These are phyloP conservation scores for Acleris laterana DNA, from an alignment of 2,888 invertebrate species.

Conservation along the genomic window DNA sequence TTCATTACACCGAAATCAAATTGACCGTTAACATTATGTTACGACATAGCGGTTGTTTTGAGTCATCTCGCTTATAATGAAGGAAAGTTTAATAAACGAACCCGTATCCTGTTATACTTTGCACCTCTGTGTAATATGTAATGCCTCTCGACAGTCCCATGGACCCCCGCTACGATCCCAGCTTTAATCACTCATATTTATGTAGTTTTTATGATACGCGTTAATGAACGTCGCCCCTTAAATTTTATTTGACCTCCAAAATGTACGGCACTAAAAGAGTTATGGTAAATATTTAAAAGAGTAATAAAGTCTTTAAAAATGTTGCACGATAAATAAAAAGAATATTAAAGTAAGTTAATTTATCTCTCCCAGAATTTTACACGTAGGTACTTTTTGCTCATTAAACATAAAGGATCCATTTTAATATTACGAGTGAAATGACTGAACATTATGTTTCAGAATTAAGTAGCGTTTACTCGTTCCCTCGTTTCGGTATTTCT, in stretches of 20 bases:
- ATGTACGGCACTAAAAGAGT: conserved; percentile 51
- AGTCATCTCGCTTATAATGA: conserved; percentile 44
- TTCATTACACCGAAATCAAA: conserved; percentile 7
- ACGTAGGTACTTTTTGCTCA: conserved; percentile 13
- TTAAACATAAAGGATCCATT: conserved; percentile 17
- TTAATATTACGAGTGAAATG: conserved; percentile 21
- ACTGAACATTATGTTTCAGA: conserved; percentile 22
- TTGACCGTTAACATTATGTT: conserved; percentile 24
- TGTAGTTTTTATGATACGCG: conserved; percentile 70
- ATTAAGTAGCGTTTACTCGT: conserved; percentile 37
- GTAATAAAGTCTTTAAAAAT: conserved; percentile 46
- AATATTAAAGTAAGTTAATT: conserved; percentile 25
- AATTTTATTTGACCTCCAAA: conserved; percentile 55
- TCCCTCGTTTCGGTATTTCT: conserved; percentile 58
- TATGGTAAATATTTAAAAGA: conserved; percentile 50
- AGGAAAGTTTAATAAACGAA: conserved; percentile 54
- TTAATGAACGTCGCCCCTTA: conserved; percentile 68
- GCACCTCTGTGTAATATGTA: conserved; percentile 64
- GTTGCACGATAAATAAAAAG: conserved; percentile 36
- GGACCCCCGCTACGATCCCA: conserved; percentile 64
- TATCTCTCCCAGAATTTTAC: conserved; percentile 8
- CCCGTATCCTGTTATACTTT: conserved; percentile 60
- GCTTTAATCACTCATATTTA: conserved; percentile 78
- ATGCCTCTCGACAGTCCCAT: conserved; percentile 61
- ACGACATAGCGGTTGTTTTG: conserved; percentile 31